Evolutionary conservation across 2,888 invertebrate species (phyloP), one percentile per base, ranked within the genome.

Genomic region (Tipula confusa): DNA sequence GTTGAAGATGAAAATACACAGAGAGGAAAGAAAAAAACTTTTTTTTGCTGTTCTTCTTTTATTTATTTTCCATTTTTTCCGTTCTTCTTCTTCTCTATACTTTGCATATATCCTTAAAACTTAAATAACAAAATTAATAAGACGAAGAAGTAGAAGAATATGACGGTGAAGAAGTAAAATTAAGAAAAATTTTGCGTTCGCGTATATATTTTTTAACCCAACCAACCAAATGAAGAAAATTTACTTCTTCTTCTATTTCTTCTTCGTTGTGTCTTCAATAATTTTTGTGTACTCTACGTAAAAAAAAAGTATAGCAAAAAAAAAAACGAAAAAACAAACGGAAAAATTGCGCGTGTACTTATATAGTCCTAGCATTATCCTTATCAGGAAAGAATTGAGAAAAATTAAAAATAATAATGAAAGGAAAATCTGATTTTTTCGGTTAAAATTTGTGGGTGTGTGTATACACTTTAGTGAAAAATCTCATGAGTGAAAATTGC

Each of bases 91-190:
- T 24, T 43, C 15, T 43, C 15, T 24, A 2, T 43, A 64, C 64
- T 64, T 64, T 64, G 64, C 18, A 64, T n/a, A n/a, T 64, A 64
- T 64, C 64, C 64, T 64, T 64, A 64, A n/a, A 64, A 64, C 64
- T 64, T 64, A 64, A 64, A 64, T 64, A 64, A 64, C 64, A 64
- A 64, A 64, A 64, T 64, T 64, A 64, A 64, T 64, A 64, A 64
- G 64, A 64, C 18, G 9, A 64, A 64, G 64, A 64, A 64, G 64
- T 11, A 24, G 64, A 64, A 64, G 18, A 9, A 13, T 38, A 64
- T 64, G 64, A 64, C 18, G 64, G 64, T 24, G 64, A 64, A 64
- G 64, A 64, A 64, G 24, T n/a, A 64, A 15, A 15, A 43, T 43
- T 43, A 43, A 15, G 15, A 43, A 6, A 24, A 64, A 64, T 64